Conservation (phyloP, 2,888 invertebrate genomes). For the Noctua comes region DNA sequence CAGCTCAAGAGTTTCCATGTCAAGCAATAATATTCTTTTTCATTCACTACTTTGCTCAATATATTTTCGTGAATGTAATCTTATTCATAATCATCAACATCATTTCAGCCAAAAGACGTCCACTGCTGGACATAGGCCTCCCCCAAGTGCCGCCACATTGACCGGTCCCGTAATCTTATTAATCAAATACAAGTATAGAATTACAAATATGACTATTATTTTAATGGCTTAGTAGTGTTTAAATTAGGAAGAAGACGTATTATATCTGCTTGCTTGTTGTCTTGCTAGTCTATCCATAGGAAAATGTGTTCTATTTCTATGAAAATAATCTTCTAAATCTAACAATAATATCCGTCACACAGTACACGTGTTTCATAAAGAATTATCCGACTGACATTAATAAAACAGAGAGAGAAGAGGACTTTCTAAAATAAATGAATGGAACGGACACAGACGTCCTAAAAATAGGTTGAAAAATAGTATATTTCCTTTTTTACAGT, state of each 20-base stretch:
- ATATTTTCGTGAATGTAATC: no score
- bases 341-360: neutral
- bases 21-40: no score
- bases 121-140: no score
- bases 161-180: no score
- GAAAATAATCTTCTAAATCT: neutral
- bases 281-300: neutral
- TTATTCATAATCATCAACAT: no score
- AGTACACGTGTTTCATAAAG: constrained; percentile 15
- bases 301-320: neutral
- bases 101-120: no score
- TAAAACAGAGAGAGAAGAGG: neutral
- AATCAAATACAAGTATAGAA: neutral
- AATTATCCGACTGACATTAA: constrained; percentile 6
- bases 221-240: neutral
- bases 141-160: no score
- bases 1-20: neutral
- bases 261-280: neutral
- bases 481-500: constrained; percentile 11
- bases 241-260: neutral
- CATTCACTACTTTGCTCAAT: neutral
- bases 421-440: constrained; percentile 37
- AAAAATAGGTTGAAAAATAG: constrained; percentile 32
- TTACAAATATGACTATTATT: neutral
- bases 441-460: constrained; percentile 22